Percentiles rank a stretch among this genome's conserved stretches.
phyloP scores from a whole-genome alignment of 2,797 vertebrate genomes.

The Sandelia bainsii region DNA sequence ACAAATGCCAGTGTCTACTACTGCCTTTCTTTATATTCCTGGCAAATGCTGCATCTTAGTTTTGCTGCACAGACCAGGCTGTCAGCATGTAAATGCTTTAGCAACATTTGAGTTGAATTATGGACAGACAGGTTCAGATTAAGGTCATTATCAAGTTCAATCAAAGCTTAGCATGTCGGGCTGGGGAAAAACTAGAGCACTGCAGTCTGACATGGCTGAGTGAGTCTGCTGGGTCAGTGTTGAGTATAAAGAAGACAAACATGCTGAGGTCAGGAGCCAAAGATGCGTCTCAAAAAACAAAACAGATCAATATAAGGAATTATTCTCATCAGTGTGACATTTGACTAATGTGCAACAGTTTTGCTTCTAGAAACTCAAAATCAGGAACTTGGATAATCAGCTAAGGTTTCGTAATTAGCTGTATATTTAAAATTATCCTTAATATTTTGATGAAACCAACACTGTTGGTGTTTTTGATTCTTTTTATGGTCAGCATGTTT shows the following conservation, averaged over 20 bases:
- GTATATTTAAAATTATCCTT: no score
- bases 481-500: background rate
- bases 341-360: background rate
- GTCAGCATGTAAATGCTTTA: slow-evolving; percentile 32
- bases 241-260: background rate
- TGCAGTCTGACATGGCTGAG: background rate
- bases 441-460: no score
- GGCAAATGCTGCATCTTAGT: slow-evolving; percentile 19
- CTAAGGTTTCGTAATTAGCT: no score
- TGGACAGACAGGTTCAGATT: slow-evolving; percentile 51
- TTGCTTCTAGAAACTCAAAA: background rate
- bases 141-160: slow-evolving; percentile 35
- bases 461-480: background rate
- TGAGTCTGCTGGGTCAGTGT: background rate
- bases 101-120: slow-evolving; percentile 26
- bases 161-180: slow-evolving; percentile 19
- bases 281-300: no score
- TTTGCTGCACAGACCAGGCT: slow-evolving; percentile 15
- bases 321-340: background rate
- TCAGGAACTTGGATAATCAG: no score
- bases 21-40: slow-evolving; percentile 42
- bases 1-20: slow-evolving; percentile 23
- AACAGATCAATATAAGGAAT: no score
- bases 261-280: slow-evolving; percentile 1
- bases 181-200: slow-evolving; percentile 12